A percentile compares a stretch with the other conserved stretches of the same genome.
Evolutionary conservation across 2,888 invertebrate species (phyloP).

Genomic region (Cosmia trapezina): DNA sequence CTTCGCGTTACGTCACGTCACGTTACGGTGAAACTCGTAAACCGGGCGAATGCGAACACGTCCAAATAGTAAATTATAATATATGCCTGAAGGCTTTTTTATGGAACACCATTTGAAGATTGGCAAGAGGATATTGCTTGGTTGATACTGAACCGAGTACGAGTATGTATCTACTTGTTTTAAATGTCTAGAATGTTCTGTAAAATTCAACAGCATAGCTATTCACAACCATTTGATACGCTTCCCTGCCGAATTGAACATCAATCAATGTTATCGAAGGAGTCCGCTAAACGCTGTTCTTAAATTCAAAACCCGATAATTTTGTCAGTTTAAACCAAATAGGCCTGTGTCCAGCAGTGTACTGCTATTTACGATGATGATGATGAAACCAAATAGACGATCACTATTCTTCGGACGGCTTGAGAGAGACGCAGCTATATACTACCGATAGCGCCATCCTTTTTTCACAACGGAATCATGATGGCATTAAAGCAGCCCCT

Average conservation of each 20-base stretch:
- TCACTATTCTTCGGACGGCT: not conserved
- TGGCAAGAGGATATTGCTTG: slow-evolving; percentile 25
- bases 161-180: not conserved
- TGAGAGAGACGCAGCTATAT: too few species aligned
- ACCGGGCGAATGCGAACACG: slow-evolving; percentile 54
- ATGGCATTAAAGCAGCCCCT: too few species aligned
- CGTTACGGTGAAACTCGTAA: slow-evolving; percentile 65
- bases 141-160: not conserved
- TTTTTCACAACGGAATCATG: too few species aligned
- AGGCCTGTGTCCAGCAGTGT: too few species aligned
- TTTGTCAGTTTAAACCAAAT: not conserved
- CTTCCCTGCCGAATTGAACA: not conserved
- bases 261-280: not conserved
- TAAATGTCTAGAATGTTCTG: not conserved
- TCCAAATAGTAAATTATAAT: slow-evolving; percentile 72
- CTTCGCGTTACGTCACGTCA: slow-evolving; percentile 46
- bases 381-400: not conserved
- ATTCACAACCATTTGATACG: not conserved
- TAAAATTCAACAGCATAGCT: not conserved
- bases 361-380: too few species aligned
- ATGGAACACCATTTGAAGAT: slow-evolving; percentile 49
- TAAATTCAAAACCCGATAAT: not conserved
- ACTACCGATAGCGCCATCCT: too few species aligned
- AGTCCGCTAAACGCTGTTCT: too few species aligned
- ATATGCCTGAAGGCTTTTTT: slow-evolving; percentile 70